phyloP scores from a whole-genome alignment of 2,797 vertebrate species.

The Danio choprae region DNA sequence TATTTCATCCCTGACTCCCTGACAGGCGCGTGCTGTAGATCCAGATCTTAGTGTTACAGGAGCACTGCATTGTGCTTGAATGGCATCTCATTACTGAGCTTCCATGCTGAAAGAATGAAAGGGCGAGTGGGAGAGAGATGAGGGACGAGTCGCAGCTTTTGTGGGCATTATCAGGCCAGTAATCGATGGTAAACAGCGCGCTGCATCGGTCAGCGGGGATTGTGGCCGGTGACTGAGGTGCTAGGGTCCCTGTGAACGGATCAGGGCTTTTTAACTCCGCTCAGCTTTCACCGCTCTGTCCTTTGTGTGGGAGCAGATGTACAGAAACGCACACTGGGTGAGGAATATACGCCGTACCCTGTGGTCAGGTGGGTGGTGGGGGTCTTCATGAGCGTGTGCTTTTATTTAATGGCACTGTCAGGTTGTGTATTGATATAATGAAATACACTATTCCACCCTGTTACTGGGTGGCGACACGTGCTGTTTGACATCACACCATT shows the following conservation, averaged over 20 bases:
- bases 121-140: constrained; percentile 3
- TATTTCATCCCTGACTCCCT: constrained; percentile 51
- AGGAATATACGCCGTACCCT: neutral
- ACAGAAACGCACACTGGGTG: constrained; percentile 34
- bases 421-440: neutral
- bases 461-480: constrained; percentile 40
- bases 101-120: constrained; percentile 20
- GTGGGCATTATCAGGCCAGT: constrained; percentile 29
- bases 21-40: constrained; percentile 10
- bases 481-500: constrained; percentile 16
- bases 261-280: constrained; percentile 32
- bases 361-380: constrained; percentile 9
- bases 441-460: constrained; percentile 32
- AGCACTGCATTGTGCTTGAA: constrained; percentile 36
- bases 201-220: constrained; percentile 8
- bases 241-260: constrained; percentile 13
- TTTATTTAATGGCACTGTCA: constrained; percentile 14
- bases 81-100: constrained; percentile 44
- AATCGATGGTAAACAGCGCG: constrained; percentile 30
- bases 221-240: constrained; percentile 17
- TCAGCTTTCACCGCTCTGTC: constrained; percentile 23
- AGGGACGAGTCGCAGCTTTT: constrained; percentile 19
- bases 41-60: neutral
- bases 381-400: neutral
- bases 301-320: constrained; percentile 68